Evolutionary conservation across 2,888 invertebrate species (phyloP), one percentile per base, ranked within the genome.

Genomic region (Aleiodes alternator): DNA sequence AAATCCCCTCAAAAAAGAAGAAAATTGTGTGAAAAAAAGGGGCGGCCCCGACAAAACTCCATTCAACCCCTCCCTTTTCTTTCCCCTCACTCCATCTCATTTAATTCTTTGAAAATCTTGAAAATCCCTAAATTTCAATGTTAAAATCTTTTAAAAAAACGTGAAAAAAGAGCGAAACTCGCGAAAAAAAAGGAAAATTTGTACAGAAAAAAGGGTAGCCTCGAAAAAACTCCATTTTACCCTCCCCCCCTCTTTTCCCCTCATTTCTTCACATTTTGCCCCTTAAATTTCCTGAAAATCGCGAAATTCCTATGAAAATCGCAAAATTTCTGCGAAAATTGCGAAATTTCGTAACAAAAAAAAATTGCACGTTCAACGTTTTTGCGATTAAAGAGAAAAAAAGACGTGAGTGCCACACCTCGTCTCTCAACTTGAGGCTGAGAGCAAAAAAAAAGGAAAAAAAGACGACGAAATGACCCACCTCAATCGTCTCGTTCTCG

Each of bases 401-500:
- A 51, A n/a, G 16, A n/a, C 61, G 64, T 64, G 72, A 31, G 53
- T 57, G 53, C 43, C 29, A n/a, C 55, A 48, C 53, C 50, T 74
- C 16, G 29, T 64, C 16, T 64, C 55, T 50, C 14, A 56, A 12
- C 29, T 11, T 66, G 43, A 66, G 64, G 64, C 53, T 56, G 14
- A 56, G 56, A 43, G 43, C 9, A 43, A 43, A 43, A 43, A 71
- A 71, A 75, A 23, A 23, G 23, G 2, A 23, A 23, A 23, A 23
- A 23, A 23, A 23, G 23, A 70, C 43, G 56, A 31, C 66, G 55
- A 53, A 71, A 71, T 64, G 75, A 75, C 71, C 57, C 66, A 55
- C 75, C 66, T 71, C 71, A 75, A 75, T 75, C 71, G 64, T 43
- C 75, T 64, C 70, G 70, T 53, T 75, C 64, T 75, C 75, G 75